These are phyloP conservation scores for Salarias fasciatus DNA, from an alignment of 2,797 vertebrate genomes.

Conservation along the genomic window DNA sequence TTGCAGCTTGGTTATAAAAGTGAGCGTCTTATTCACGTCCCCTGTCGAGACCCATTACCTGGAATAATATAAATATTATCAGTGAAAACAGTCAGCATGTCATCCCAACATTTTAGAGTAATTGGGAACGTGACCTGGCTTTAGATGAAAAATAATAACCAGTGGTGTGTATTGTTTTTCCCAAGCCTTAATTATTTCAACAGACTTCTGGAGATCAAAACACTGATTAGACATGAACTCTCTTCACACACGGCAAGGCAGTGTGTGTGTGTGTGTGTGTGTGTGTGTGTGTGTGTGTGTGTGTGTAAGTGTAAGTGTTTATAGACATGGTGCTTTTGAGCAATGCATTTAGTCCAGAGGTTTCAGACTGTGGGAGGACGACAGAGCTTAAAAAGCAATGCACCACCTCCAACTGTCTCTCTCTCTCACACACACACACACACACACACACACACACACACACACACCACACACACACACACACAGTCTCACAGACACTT, in stretches of 20 bases:
- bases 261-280: slow-evolving; percentile 16
- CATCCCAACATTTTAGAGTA: slow-evolving; percentile 74
- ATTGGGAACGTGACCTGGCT: slow-evolving; percentile 69
- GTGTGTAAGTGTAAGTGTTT: neutral
- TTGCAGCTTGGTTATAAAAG: neutral
- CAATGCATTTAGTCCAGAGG: neutral
- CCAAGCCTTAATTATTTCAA: slow-evolving; percentile 64
- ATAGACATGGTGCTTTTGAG: slow-evolving; percentile 1
- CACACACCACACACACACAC: too few relatives aligned
- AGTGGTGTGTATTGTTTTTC: slow-evolving; percentile 59
- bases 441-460: too few relatives aligned
- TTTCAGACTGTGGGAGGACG: too few relatives aligned
- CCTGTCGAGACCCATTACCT: slow-evolving; percentile 55
- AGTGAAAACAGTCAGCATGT: slow-evolving; percentile 72
- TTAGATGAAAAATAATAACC: slow-evolving; percentile 64
- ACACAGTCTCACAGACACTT: too few relatives aligned
- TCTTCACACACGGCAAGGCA: neutral
- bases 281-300: neutral
- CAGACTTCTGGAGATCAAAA: slow-evolving; percentile 66
- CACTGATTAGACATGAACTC: slow-evolving; percentile 35
- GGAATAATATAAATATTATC: slow-evolving; percentile 77
- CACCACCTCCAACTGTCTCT: too few relatives aligned
- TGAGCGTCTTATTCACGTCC: slow-evolving; percentile 21
- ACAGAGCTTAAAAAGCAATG: too few relatives aligned
- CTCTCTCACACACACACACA: too few relatives aligned